Conservation (phyloP, 2,888 invertebrate species). For the Orthonychiurus folsomi region DNA sequence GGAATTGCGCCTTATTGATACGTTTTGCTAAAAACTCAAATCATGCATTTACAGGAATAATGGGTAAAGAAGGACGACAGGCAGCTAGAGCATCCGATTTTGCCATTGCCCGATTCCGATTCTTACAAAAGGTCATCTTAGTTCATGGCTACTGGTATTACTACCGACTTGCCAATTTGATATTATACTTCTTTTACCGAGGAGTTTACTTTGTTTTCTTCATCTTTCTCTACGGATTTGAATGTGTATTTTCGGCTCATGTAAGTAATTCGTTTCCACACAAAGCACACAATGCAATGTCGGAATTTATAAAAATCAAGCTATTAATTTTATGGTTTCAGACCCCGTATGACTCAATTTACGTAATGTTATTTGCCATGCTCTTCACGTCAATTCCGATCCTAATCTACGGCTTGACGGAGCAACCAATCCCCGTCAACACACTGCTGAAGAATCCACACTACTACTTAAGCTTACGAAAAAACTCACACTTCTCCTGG, state of each 20-base stretch:
- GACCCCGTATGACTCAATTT: conserved; percentile 64
- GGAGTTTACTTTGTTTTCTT: conserved; percentile 64
- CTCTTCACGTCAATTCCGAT: conserved; percentile 67
- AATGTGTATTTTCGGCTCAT: conserved; percentile 47
- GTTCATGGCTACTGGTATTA: conserved; percentile 81
- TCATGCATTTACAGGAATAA: conserved; percentile 44
- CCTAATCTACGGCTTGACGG: conserved; percentile 62
- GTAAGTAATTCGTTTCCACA: conserved; percentile 31
- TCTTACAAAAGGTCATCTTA: conserved; percentile 63
- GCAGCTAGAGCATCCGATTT: conserved; percentile 68
- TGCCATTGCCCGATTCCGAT: conserved; percentile 72
- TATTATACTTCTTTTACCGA: conserved; percentile 79
- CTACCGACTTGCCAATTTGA: conserved; percentile 60
- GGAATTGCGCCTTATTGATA: no score
- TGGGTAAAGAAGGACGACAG: conserved; percentile 54
- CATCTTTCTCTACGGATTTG: conserved; percentile 49
- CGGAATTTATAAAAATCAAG: not conserved
- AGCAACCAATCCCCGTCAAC: conserved; percentile 57
- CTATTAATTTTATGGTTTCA: conserved; percentile 44
- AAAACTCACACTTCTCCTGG: conserved; percentile 58
- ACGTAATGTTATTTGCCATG: conserved; percentile 66
- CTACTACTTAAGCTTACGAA: conserved; percentile 56
- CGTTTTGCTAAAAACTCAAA: conserved; percentile 1
- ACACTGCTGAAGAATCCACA: conserved; percentile 55
- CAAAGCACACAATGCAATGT: not conserved